Base-by-base conservation (phyloP, 1,140 invertebrate genomes). In the Tribolium castaneum region DNA sequence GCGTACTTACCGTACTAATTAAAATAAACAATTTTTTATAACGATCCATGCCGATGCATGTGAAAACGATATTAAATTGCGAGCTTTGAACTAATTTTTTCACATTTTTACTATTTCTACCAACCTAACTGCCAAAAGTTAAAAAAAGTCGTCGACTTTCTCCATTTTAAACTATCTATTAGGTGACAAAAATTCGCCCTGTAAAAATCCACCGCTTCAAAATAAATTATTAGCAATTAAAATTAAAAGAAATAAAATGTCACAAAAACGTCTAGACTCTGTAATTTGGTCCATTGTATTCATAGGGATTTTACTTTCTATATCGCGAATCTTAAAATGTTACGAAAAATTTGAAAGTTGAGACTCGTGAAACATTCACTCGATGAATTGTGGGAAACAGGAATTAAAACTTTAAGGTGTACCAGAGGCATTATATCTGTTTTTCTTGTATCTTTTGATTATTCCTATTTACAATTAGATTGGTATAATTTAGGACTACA, bases 241-340 rank as follows among this genome's bases (percentile, higher is more conserved):
- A 30, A 30, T 30, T 30, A 2, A 1, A 45, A 45, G n/a, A 45
- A 39, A 1, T 39, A 39, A 39, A 39, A 45, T 45, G 39, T 45
- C 5, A 45, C n/a, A 10, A 9, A 10, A 45, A n/a, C 39, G 7
- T 45, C 39, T 45, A 45, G 39, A 9, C 39, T n/a, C 39, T 45
- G n/a, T 45, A 45, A 9, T 45, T 45, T 45, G 5, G 39, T 1
- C 39, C 39, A 52, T 52, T 52, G 51, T 52, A 19, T 52, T 52
- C 39, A 45, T 45, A 45, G 9, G n/a, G 13, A 66, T 66, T 39
- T 66, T 66, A 34, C 59, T 66, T 66, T 66, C 59, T 66, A 66
- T 13, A 30, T 30, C 25, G 13, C n/a, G 9, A 66, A 34, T 14
- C 59, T 35, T 6, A 66, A 66, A 66, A 66, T 66, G 19, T 35